Percentiles rank a stretch among this genome's conserved stretches.
Evolutionary conservation across 1,140 invertebrate species (phyloP).

Genomic region (Lysiphlebus fabarum): DNA sequence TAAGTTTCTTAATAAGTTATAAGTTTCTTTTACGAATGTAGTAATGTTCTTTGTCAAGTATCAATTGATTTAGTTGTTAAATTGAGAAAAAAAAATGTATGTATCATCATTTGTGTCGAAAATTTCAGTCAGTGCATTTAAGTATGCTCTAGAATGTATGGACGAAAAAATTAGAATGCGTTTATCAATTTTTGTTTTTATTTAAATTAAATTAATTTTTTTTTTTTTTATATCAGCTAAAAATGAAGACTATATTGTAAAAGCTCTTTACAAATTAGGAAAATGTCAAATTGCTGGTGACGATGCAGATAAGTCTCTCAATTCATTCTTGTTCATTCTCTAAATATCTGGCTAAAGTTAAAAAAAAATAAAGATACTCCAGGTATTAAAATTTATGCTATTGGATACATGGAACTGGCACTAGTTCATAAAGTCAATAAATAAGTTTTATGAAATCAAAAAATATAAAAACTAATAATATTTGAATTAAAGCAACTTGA

Average conservation of each 20-base stretch:
- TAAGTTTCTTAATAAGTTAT: no score
- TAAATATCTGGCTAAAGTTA: conserved; percentile 29
- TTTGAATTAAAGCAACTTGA: conserved; percentile 24
- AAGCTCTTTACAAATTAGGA: conserved; percentile 32
- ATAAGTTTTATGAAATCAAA: neutral
- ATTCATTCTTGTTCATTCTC: conserved; percentile 31
- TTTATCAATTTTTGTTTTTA: neutral
- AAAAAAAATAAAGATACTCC: conserved; percentile 28
- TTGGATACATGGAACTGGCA: conserved; percentile 32
- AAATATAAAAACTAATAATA: neutral
- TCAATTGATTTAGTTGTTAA: conserved; percentile 48
- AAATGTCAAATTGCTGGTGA: conserved; percentile 26
- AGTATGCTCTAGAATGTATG: conserved; percentile 55
- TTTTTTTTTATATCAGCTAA: conserved; percentile 29
- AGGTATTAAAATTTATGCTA: conserved; percentile 34
- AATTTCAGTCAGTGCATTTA: conserved; percentile 51
- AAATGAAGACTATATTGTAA: conserved; percentile 26
- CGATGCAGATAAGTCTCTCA: conserved; percentile 25
- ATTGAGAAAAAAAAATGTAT: conserved; percentile 42
- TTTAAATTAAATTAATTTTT: neutral
- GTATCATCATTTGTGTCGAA: conserved; percentile 46
- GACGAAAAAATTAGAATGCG: neutral
- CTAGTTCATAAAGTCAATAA: conserved; percentile 34
- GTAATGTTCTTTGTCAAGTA: conserved; percentile 48
- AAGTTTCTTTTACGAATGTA: no score